phyloP scores from a whole-genome alignment of 2,797 vertebrate species.

The Monodelphis domestica region DNA sequence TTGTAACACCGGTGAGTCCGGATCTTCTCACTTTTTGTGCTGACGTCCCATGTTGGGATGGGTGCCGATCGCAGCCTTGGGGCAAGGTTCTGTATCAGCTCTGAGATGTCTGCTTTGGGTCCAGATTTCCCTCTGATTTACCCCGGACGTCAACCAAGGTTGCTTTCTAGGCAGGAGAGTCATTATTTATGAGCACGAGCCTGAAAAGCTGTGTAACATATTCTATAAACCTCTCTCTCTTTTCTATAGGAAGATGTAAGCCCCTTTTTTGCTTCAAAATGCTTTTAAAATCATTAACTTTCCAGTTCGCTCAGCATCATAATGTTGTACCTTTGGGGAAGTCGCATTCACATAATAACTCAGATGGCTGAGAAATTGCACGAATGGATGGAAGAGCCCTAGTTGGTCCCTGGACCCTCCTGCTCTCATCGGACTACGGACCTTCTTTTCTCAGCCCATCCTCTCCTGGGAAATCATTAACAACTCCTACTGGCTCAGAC shows the following conservation, averaged over 20 bases:
- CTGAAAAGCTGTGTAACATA: not conserved
- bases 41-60: fast-evolving
- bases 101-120: not conserved
- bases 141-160: not conserved
- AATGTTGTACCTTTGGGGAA: not conserved
- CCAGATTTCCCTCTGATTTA: not conserved
- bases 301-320: not conserved
- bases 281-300: slow-evolving; percentile 19
- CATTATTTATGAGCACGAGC: not conserved
- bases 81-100: not conserved
- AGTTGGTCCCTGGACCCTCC: not conserved
- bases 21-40: not conserved
- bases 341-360: slow-evolving; percentile 31
- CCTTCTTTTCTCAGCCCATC: not conserved
- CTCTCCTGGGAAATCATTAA: not conserved
- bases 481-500: not conserved
- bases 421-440: not conserved
- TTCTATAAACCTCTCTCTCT: not conserved
- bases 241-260: slow-evolving; percentile 1
- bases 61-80: fast-evolving
- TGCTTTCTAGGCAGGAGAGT: not conserved
- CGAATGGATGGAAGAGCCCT: not conserved
- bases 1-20: not conserved
- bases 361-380: not conserved
- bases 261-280: slow-evolving; percentile 2